A percentile compares a stretch with the other conserved stretches of the same genome.
Evolutionary conservation across 2,888 invertebrate genomes (phyloP).

Genomic region (Drosophila lutescens): DNA sequence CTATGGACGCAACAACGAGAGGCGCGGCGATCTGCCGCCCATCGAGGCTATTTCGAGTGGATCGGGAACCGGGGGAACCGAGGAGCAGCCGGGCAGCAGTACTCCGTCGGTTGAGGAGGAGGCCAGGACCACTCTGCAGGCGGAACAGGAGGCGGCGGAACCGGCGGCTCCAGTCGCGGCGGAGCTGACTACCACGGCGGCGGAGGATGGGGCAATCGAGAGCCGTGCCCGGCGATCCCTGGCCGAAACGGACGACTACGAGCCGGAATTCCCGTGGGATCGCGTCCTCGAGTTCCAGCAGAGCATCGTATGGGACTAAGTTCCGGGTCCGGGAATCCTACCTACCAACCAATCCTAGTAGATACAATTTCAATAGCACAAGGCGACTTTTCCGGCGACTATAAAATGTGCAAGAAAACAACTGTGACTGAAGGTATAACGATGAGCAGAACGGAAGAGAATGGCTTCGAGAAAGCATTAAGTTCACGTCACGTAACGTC

Average conservation of each 20-base stretch:
- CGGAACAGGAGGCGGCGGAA: slow-evolving; percentile 39
- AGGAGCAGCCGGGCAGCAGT: slow-evolving; percentile 67
- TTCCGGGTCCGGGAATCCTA: neutral
- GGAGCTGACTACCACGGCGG: slow-evolving; percentile 44
- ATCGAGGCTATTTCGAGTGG: slow-evolving; percentile 75
- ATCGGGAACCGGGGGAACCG: slow-evolving; percentile 35
- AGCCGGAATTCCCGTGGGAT: slow-evolving; percentile 91
- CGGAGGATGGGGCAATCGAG: slow-evolving; percentile 35
- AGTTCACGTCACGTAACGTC: slow-evolving; percentile 49
- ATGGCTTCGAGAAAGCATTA: slow-evolving; percentile 40
- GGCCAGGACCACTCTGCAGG: slow-evolving; percentile 70
- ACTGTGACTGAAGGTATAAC: slow-evolving; percentile 79
- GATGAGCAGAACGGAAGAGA: slow-evolving; percentile 22
- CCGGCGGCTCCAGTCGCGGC: slow-evolving; percentile 32
- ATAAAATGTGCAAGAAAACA: slow-evolving; percentile 48
- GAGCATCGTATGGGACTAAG: slow-evolving; percentile 88
- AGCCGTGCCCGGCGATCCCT: slow-evolving; percentile 74
- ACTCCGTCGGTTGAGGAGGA: slow-evolving; percentile 71
- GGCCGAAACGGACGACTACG: slow-evolving; percentile 62
- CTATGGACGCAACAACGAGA: slow-evolving; percentile 83
- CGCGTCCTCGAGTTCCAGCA: slow-evolving; percentile 89
- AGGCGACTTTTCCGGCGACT: too few relatives aligned
- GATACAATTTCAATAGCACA: slow-evolving; percentile 62
- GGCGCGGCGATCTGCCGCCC: slow-evolving; percentile 80
- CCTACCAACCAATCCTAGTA: slow-evolving; percentile 47